These are phyloP conservation scores for Nyctalus aviator DNA, from an alignment of 2,797 vertebrate species.

Conservation along the genomic window DNA sequence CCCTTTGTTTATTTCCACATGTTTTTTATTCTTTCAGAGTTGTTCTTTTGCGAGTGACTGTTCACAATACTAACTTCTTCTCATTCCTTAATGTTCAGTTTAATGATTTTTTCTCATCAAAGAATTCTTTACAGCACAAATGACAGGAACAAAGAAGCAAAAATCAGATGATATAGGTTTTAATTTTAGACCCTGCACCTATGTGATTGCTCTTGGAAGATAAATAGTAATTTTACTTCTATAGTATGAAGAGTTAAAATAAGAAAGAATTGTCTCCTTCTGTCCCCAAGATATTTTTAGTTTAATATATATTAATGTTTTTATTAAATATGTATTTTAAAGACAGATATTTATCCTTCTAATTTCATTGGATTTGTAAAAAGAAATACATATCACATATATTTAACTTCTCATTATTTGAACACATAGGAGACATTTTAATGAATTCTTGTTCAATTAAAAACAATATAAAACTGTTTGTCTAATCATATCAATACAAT, in stretches of 20 bases:
- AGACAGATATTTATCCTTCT: not conserved
- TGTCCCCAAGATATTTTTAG: not conserved
- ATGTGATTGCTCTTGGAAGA: not conserved
- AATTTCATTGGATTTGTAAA: not conserved
- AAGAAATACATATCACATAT: not conserved
- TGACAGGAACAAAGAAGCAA: not conserved
- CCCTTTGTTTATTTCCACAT: not conserved
- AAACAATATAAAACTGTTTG: not conserved
- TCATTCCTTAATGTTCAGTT: not conserved
- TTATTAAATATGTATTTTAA: not conserved
- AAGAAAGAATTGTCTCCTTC: not conserved
- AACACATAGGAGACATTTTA: not conserved
- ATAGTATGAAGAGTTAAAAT: not conserved
- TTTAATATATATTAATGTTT: not conserved
- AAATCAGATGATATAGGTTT: not conserved
- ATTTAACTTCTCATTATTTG: conserved; percentile 14
- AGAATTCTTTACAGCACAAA: not conserved
- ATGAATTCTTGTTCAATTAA: conserved; percentile 3
- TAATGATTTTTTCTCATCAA: not conserved
- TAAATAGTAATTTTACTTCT: not conserved
- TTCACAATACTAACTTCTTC: not conserved
- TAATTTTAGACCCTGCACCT: not conserved
- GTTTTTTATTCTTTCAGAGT: not conserved
- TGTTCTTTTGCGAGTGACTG: not conserved
- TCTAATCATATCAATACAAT: not conserved